Evolutionary conservation across 2,888 invertebrate species (phyloP).

Genomic region (Parnassius orleans): DNA sequence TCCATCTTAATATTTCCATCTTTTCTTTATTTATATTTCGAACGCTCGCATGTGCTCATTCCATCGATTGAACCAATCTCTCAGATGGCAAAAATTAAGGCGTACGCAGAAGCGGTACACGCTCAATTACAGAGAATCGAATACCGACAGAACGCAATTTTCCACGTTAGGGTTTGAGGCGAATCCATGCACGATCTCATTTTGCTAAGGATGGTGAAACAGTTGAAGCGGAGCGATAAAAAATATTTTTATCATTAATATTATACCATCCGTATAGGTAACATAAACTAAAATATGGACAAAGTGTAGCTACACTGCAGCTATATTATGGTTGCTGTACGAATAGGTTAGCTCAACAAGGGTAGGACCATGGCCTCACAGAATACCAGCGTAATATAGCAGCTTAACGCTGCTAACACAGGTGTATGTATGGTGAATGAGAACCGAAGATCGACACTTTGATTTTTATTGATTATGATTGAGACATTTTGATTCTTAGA

Average conservation of each 20-base stretch:
- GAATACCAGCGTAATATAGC: no score
- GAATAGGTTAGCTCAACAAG: no score
- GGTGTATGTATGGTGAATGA: no score
- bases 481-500: no score
- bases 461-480: no score
- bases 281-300: no score
- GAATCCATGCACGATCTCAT: conserved; percentile 33
- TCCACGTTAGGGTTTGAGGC: conserved; percentile 37
- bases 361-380: no score
- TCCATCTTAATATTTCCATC: background rate
- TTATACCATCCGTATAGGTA: no score
- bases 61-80: conserved; percentile 23
- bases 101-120: conserved; percentile 36
- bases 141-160: conserved; percentile 47
- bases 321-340: no score
- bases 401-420: no score
- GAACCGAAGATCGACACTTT: no score
- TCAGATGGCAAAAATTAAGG: conserved; percentile 26
- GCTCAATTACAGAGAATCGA: conserved; percentile 50
- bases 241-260: background rate
- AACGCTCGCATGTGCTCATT: background rate
- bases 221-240: conserved; percentile 17
- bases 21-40: background rate
- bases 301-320: no score
- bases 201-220: conserved; percentile 9